Conservation (phyloP, 2,113 vertebrate genomes). For the Euleptes europaea region DNA sequence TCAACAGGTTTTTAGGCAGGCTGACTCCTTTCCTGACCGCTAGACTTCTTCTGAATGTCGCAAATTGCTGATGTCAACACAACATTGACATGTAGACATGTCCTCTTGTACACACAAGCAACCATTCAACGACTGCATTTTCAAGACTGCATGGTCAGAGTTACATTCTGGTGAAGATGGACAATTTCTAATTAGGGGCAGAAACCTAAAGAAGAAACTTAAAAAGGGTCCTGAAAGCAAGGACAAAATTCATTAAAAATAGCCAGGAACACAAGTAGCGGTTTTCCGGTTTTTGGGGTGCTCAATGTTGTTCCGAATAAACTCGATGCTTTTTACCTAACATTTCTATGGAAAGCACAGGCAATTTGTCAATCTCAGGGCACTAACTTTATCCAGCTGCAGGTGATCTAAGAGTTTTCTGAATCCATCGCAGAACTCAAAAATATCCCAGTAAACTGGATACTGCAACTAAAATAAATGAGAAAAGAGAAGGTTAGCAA, state of each 20-base stretch:
- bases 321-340: constrained; percentile 24
- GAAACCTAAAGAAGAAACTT: background rate
- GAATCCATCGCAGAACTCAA: constrained; percentile 98
- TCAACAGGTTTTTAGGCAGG: background rate
- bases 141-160: background rate
- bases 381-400: constrained; percentile 93
- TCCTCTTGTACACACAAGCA: background rate
- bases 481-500: background rate
- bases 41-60: background rate
- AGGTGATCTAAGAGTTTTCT: constrained; percentile 95
- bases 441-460: constrained; percentile 96
- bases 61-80: background rate
- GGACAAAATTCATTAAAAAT: background rate
- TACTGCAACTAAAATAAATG: constrained; percentile 86
- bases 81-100: background rate
- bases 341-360: background rate
- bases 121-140: background rate
- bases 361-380: background rate
- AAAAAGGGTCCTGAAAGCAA: background rate
- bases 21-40: no score
- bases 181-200: background rate
- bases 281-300: background rate
- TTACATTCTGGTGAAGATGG: background rate
- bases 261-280: no score
- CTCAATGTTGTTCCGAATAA: constrained; percentile 17